Evolutionary conservation across 1,140 invertebrate genomes (phyloP).

Genomic region (Papilio helenus): DNA sequence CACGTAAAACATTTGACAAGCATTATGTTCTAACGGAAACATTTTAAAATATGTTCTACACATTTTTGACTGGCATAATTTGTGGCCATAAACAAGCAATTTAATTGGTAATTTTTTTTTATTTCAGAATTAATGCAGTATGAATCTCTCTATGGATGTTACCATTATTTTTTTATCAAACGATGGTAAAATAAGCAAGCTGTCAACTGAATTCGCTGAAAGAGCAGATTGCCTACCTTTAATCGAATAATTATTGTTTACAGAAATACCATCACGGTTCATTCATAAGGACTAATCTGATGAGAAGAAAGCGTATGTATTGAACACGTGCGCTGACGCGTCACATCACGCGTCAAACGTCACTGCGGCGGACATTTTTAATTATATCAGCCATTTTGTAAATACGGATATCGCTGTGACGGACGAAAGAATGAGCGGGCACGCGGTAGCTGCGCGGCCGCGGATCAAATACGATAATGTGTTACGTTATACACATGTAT

Average conservation of each 20-base stretch:
- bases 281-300: neutral
- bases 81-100: too few species aligned
- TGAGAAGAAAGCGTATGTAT: constrained; percentile 8
- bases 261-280: neutral
- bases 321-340: constrained; percentile 53
- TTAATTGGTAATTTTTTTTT: too few species aligned
- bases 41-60: neutral
- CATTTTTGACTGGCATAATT: too few species aligned
- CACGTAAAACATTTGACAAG: constrained; percentile 1
- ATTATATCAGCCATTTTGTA: constrained; percentile 58
- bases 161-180: too few species aligned
- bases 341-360: constrained; percentile 49
- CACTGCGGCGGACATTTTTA: constrained; percentile 51
- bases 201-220: too few species aligned
- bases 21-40: neutral
- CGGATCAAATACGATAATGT: constrained; percentile 44
- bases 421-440: constrained; percentile 41
- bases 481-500: too few species aligned
- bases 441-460: constrained; percentile 43
- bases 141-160: too few species aligned
- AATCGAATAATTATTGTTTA: neutral
- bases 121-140: too few species aligned
- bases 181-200: too few species aligned
- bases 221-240: too few species aligned
- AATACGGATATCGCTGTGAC: constrained; percentile 63